Evolutionary conservation across 2,113 vertebrate genomes (phyloP).

Genomic region (Calyptommatus sinebrachiatus): DNA sequence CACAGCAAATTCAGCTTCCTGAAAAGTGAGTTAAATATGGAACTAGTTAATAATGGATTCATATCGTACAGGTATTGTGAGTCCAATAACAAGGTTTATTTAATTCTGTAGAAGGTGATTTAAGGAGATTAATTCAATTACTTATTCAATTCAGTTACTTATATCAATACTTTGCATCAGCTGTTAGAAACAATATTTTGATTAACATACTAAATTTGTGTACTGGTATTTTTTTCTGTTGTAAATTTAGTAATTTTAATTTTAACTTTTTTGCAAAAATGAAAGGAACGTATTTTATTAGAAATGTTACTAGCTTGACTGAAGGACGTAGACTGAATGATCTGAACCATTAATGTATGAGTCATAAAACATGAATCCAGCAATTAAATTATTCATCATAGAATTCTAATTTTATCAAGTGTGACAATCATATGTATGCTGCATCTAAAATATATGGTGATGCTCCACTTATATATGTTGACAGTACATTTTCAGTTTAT

Average conservation of each 20-base stretch:
- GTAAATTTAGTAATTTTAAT: neutral
- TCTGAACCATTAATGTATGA: constrained; percentile 25
- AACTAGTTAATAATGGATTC: neutral
- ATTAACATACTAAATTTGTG: neutral
- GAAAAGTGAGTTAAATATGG: neutral
- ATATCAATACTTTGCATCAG: neutral
- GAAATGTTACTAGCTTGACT: neutral
- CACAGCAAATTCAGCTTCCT: neutral
- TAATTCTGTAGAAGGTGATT: neutral
- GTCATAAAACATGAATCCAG: constrained; percentile 22
- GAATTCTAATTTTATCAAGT: constrained; percentile 31
- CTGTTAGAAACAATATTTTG: neutral
- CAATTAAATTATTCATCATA: constrained; percentile 8
- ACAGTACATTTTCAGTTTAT: constrained; percentile 23
- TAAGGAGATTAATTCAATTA: neutral
- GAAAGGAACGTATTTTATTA: constrained; percentile 5
- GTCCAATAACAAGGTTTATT: neutral
- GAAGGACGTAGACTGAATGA: neutral
- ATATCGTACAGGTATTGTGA: neutral
- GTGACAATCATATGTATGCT: neutral
- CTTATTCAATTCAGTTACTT: neutral
- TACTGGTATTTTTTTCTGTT: neutral
- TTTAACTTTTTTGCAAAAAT: neutral
- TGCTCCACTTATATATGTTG: constrained; percentile 15
- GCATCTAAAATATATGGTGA: neutral